Base-by-base conservation (phyloP, 2,888 invertebrate species). In the Himalopsyche anomala region DNA sequence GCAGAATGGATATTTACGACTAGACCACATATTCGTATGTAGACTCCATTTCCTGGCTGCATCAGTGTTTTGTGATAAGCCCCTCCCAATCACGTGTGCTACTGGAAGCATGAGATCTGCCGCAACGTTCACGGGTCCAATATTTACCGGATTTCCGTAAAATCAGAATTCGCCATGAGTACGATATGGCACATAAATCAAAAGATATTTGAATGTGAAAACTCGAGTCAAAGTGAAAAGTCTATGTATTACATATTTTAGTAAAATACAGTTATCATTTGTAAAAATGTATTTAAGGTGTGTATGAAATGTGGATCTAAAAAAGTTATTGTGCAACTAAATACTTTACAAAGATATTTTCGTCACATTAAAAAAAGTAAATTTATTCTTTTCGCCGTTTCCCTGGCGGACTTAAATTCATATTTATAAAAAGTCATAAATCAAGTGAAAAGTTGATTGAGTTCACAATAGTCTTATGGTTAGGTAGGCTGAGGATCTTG, bases 141-240 rank as follows among this genome's bases (percentile, higher is more conserved):
- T 87, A 87, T 85, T 85, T 85, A 85, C 85, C 83, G 87, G 87
- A 87, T 85, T 85, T 87, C 82, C 87, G 82, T 28, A 74, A 74
- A 74, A 74, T 38, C 40, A 51, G 86, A 62, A 85, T 80, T 69
- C 83, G 80, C 69, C 62, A 83, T 80, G 81, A 56, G 55, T 45
- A 55, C 56, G 54, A 80, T 80, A 79, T 74, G 69, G 55, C 79
- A 69, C 62, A 85, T 85, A 85, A 87, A 87, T 87, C 87, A 87
- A 80, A 85, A 81, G 69, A 40, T 85, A 87, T 82, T 83, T 80
- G 81, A 87, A 84, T 83, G 80, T 55, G 80, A 54, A n/a, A 42
- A 80, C 40, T 82, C 83, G 69, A 85, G 9, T 36, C 9, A 5
- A 74, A 38, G 28, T 83, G 56, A 84, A 40, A 83, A 83, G 56